These are phyloP conservation scores for Lepilemur septentrionalis DNA, from an alignment of 2,797 vertebrate genomes.

Conservation along the genomic window DNA sequence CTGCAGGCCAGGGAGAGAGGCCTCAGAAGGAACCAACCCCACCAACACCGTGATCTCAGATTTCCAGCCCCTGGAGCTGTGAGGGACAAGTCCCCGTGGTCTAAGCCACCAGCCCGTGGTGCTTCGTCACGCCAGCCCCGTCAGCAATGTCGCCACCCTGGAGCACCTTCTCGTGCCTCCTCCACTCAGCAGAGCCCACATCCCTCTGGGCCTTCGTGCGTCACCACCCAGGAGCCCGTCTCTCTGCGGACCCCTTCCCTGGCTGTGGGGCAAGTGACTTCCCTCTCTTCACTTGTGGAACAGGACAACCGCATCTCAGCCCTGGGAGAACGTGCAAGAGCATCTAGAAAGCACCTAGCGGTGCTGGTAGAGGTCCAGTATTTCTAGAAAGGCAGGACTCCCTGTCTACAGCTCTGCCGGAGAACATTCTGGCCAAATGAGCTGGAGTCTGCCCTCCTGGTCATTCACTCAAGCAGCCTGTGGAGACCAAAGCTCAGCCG, in stretches of 20 bases:
- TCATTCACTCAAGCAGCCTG: background rate
- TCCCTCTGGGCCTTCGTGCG: background rate
- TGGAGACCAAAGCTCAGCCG: background rate
- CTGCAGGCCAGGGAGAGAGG: background rate
- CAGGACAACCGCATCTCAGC: background rate
- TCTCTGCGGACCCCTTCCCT: background rate
- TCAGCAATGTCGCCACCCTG: background rate
- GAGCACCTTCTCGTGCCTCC: background rate
- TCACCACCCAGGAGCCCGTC: accelerated
- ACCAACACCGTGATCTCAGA: background rate
- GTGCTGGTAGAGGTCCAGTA: background rate
- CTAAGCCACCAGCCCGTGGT: accelerated
- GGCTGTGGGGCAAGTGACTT: background rate
- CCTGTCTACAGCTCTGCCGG: background rate
- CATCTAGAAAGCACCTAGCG: accelerated
- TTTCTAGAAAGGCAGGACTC: background rate
- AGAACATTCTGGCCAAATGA: background rate
- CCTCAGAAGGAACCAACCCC: background rate
- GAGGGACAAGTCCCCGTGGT: background rate
- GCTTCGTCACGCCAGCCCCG: background rate
- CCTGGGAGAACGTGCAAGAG: accelerated
- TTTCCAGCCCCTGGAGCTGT: background rate
- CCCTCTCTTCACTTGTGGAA: too few relatives aligned
- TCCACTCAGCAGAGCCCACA: background rate
- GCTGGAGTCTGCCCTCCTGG: background rate